Conservation (phyloP, 2,797 vertebrate genomes). For the Leuciscus waleckii region DNA sequence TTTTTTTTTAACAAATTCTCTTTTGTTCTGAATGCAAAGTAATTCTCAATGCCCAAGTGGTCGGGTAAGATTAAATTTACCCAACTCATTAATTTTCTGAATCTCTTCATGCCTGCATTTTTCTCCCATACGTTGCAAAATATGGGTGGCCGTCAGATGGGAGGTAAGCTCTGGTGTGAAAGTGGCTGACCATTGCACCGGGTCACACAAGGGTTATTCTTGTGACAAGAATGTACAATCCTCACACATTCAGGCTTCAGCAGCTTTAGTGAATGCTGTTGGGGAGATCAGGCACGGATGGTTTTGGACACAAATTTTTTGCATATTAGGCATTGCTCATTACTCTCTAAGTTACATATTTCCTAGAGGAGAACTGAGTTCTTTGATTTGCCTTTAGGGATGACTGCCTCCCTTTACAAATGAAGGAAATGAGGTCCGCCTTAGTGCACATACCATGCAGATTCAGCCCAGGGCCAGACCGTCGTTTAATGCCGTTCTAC, state of each 20-base stretch:
- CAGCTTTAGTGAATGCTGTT: constrained; percentile 28
- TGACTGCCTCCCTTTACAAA: constrained; percentile 56
- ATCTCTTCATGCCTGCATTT: not conserved
- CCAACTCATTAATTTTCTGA: not conserved
- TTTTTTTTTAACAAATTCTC: not conserved
- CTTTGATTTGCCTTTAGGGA: constrained; percentile 61
- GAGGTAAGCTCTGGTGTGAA: constrained; percentile 49
- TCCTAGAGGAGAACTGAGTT: constrained; percentile 50
- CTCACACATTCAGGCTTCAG: constrained; percentile 40
- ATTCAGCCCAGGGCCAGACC: constrained; percentile 24
- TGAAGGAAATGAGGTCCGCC: constrained; percentile 61
- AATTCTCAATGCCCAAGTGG: not conserved
- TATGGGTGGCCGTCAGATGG: constrained; percentile 39
- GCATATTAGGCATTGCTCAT: constrained; percentile 50
- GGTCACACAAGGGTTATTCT: constrained; percentile 53
- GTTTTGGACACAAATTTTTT: constrained; percentile 44
- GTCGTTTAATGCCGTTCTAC: constrained; percentile 31
- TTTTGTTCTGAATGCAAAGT: not conserved
- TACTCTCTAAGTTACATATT: constrained; percentile 59
- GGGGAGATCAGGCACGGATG: constrained; percentile 27
- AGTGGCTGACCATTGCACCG: constrained; percentile 21
- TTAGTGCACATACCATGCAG: constrained; percentile 54
- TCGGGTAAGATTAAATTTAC: not conserved
- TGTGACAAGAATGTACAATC: constrained; percentile 43
- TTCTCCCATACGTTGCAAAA: constrained; percentile 32